Evolutionary conservation across 2,797 vertebrate genomes (phyloP).

Genomic region (Gymnoscopelus microlampas): DNA sequence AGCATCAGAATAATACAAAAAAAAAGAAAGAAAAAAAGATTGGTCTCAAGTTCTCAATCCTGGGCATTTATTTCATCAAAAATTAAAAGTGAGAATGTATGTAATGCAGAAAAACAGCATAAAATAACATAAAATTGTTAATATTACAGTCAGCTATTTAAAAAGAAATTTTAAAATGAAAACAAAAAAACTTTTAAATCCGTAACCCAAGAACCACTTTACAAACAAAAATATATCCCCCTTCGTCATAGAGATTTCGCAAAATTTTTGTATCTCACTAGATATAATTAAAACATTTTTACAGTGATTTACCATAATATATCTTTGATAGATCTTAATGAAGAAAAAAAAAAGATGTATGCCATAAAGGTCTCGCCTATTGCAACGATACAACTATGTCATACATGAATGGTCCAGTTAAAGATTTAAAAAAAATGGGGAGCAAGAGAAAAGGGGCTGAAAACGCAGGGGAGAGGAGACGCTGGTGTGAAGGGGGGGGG

Average conservation of each 20-base stretch:
- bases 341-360: constrained; percentile 48
- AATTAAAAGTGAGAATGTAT: constrained; percentile 66
- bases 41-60: constrained; percentile 58
- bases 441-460: constrained; percentile 25
- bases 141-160: constrained; percentile 72
- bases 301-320: constrained; percentile 87
- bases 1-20: constrained; percentile 48
- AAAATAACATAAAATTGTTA: constrained; percentile 81
- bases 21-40: constrained; percentile 42
- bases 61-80: constrained; percentile 60
- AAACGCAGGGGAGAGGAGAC: constrained; percentile 46
- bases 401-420: constrained; percentile 81
- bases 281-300: constrained; percentile 84
- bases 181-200: constrained; percentile 61
- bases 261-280: constrained; percentile 60
- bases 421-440: constrained; percentile 57
- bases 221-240: constrained; percentile 83
- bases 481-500: constrained; percentile 67
- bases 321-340: constrained; percentile 75
- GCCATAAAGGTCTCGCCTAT: constrained; percentile 71
- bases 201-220: constrained; percentile 76
- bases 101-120: constrained; percentile 63
- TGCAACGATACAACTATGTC: constrained; percentile 76
- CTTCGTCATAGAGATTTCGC: constrained; percentile 73
- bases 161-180: constrained; percentile 66